These are phyloP conservation scores for Panopea generosa DNA, from an alignment of 2,888 invertebrate genomes.

Conservation along the genomic window DNA sequence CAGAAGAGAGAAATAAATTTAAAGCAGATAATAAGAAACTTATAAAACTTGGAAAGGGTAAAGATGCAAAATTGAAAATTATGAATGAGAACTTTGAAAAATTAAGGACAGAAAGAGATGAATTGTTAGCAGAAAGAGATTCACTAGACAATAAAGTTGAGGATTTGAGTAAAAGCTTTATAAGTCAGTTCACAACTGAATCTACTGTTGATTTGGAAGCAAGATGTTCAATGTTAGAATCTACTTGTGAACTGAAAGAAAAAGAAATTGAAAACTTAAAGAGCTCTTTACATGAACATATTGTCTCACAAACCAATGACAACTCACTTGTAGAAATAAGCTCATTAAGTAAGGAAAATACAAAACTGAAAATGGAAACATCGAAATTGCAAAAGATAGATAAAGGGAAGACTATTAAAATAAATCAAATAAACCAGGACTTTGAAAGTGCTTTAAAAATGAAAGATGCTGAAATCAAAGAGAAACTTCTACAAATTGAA, in stretches of 20 bases:
- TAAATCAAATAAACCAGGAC: constrained; percentile 54
- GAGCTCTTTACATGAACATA: neutral
- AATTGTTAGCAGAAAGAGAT: constrained; percentile 50
- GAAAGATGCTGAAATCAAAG: constrained; percentile 73
- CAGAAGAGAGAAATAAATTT: constrained; percentile 55
- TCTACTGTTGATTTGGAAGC: constrained; percentile 21
- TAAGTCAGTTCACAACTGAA: constrained; percentile 25
- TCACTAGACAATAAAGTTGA: constrained; percentile 53
- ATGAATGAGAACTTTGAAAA: constrained; percentile 61
- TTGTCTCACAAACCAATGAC: constrained; percentile 10
- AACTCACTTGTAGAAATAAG: constrained; percentile 24
- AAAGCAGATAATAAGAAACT: constrained; percentile 60
- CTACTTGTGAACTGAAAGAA: constrained; percentile 38
- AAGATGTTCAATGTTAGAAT: constrained; percentile 32
- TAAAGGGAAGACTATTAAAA: constrained; percentile 56
- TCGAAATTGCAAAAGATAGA: constrained; percentile 49
- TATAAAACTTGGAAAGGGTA: constrained; percentile 55
- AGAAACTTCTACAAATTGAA: constrained; percentile 28
- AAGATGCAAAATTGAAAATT: constrained; percentile 56
- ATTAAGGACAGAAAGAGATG: constrained; percentile 43
- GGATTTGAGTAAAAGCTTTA: constrained; percentile 38
- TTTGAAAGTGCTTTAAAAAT: constrained; percentile 57
- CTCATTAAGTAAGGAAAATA: constrained; percentile 44
- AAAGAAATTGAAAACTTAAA: constrained; percentile 37
- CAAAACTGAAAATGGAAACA: constrained; percentile 44